Base-by-base conservation (phyloP, 2,888 invertebrate genomes). In the Ectropis crepuscularia region DNA sequence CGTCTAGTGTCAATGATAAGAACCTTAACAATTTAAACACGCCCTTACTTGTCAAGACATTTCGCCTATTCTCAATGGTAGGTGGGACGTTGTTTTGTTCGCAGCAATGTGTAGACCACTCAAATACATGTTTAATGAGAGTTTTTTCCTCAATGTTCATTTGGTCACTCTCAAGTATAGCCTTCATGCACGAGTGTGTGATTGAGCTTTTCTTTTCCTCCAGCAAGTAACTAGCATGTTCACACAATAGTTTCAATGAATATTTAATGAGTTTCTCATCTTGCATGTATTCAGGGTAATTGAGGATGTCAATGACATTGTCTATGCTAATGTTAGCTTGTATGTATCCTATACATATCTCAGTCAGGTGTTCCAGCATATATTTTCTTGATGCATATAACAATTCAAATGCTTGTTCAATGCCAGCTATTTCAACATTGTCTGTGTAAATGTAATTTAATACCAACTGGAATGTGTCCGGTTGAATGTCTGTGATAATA, bases 321-420 rank as follows among this genome's bases (percentile, higher is more conserved):
- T 91, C 92, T 71, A 95, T 90, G 78, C 91, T 93, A 43, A 94
- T 82, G 77, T 94, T 93, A 53, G 88, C 84, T 73, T 90, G 81
- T 60, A 95, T 92, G 73, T 93, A 94, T 57, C 87, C 78, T 63
- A 93, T 81, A 76, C 95, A 95, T 59, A 88, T 76, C 45, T 92
- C 86, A 63, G 85, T 84, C 50, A 95, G 82, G 74, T 92, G 88
- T 65, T 93, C 92, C 45, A 95, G 77, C 75, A 95, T 86, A 81
- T 95, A 95, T 83, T 95, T 95, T 74, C 94, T 94, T 38, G 94
- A 93, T n/a, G 94, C 94, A 87, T 95, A 95, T 51, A 94, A 83
- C 64, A 95, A 81, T 72, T 93, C 93, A 91, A 94, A 95, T 42
- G 95, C 95, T 82, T 94, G 93, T 72, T 93, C 91, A 68, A 95